Percentiles rank a stretch among this genome's conserved stretches.
Evolutionary conservation across 1,140 invertebrate species (phyloP).

Genomic region (Zaprionus gabonicus): DNA sequence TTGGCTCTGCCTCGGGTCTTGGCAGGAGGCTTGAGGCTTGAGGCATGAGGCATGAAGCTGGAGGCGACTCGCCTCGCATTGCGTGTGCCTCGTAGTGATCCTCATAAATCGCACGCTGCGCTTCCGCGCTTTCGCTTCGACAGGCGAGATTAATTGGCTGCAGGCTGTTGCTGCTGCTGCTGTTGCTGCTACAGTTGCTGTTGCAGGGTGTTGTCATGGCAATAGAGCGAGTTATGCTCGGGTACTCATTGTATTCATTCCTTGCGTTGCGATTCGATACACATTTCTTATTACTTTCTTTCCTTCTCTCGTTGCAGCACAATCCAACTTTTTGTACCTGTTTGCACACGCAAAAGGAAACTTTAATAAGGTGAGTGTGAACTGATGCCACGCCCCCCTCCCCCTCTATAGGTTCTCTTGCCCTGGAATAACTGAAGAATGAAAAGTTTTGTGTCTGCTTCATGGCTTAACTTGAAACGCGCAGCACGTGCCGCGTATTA

Average conservation of each 20-base stretch:
- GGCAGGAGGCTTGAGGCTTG: slow-evolving; percentile 49
- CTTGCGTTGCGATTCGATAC: not conserved
- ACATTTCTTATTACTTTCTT: slow-evolving; percentile 24
- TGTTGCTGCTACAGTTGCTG: not conserved
- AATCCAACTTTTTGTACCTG: slow-evolving; percentile 71
- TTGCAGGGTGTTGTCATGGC: slow-evolving; percentile 33
- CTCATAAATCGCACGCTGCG: slow-evolving; percentile 61
- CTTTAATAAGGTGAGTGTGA: slow-evolving; percentile 55
- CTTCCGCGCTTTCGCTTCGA: slow-evolving; percentile 36
- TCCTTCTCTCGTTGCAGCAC: slow-evolving; percentile 44
- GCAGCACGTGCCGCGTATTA: slow-evolving; percentile 75
- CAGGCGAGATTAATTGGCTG: slow-evolving; percentile 46
- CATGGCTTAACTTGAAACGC: slow-evolving; percentile 54
- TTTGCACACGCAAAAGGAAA: slow-evolving; percentile 49
- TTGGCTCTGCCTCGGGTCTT: slow-evolving; percentile 13
- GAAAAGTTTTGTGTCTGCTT: slow-evolving; percentile 39
- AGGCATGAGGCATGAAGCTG: slow-evolving; percentile 28
- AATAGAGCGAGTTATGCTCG: slow-evolving; percentile 26
- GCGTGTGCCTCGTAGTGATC: slow-evolving; percentile 68
- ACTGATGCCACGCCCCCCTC: not conserved
- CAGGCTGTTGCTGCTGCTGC: not conserved
- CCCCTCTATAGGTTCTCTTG: not conserved
- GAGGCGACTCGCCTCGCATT: slow-evolving; percentile 3
- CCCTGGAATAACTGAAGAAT: slow-evolving; percentile 14
- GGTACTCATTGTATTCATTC: slow-evolving; percentile 12